Conservation (phyloP, 2,113 vertebrate species). For the Artemisiospiza belli region DNA sequence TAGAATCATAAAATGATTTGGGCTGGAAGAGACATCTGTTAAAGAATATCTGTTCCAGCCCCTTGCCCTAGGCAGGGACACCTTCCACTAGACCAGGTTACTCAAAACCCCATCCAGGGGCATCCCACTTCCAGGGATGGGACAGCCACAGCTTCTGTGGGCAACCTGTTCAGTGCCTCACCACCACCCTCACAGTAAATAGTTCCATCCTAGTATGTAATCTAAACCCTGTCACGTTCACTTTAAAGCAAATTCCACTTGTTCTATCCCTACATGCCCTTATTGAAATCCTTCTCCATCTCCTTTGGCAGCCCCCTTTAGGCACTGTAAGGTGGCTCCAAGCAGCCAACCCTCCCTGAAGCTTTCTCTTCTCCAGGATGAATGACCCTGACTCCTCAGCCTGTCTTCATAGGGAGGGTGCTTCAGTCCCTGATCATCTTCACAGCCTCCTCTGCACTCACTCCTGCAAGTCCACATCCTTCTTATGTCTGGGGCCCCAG, state of each 20-base stretch:
- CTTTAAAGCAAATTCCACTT: not conserved
- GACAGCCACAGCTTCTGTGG: not conserved
- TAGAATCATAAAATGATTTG: rapidly evolving
- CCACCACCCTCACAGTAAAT: not conserved
- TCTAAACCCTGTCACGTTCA: not conserved
- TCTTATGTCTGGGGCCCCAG: not conserved
- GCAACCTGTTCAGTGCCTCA: not conserved
- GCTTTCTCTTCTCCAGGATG: not conserved
- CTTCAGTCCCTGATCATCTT: not conserved
- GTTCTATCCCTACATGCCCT: not conserved
- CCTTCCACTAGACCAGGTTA: too few species aligned
- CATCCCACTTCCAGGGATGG: not conserved
- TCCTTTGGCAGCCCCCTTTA: not conserved
- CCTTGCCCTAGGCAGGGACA: not conserved
- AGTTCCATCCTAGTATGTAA: not conserved
- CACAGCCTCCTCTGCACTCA: not conserved
- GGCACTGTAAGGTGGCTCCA: not conserved
- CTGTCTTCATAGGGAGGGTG: not conserved
- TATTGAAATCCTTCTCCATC: not conserved
- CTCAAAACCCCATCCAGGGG: not conserved
- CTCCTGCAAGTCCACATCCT: not conserved
- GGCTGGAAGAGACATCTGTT: not conserved
- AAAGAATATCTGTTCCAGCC: not conserved
- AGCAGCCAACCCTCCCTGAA: not conserved
- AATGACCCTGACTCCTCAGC: not conserved